Evolutionary conservation across 2,113 vertebrate genomes (phyloP).

Genomic region (Perccottus glenii): DNA sequence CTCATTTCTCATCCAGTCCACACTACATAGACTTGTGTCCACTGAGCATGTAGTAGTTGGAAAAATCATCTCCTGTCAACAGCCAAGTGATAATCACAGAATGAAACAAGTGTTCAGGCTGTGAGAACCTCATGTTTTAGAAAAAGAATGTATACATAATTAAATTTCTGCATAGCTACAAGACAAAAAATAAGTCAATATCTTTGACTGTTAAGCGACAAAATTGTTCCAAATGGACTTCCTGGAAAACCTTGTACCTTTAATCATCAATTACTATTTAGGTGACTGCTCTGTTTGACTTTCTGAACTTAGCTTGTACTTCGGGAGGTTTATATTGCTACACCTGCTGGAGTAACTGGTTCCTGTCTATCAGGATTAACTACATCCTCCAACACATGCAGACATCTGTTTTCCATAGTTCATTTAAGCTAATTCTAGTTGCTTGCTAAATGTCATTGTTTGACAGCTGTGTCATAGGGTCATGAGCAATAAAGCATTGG

Average conservation of each 20-base stretch:
- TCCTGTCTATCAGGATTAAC: background rate
- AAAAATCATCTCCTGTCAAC: slow-evolving; percentile 42
- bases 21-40: slow-evolving; percentile 47
- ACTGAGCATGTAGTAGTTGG: slow-evolving; percentile 50
- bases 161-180: no score
- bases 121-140: background rate
- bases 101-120: slow-evolving; percentile 12
- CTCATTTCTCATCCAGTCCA: slow-evolving; percentile 42
- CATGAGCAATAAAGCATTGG: slow-evolving; percentile 16
- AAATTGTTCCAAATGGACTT: no score
- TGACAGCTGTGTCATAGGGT: slow-evolving; percentile 2
- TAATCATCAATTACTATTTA: no score
- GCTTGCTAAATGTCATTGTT: slow-evolving; percentile 5
- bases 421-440: slow-evolving; percentile 8
- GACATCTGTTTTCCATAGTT: background rate
- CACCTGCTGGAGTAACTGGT: slow-evolving; percentile 15
- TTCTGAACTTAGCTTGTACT: slow-evolving; percentile 8
- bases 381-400: background rate
- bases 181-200: no score
- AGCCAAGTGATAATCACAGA: slow-evolving; percentile 44
- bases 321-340: background rate
- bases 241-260: no score
- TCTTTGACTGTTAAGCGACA: no score
- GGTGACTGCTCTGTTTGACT: no score
- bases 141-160: no score